Evolutionary conservation across 2,888 invertebrate species (phyloP), one percentile per base, ranked within the genome.

Genomic region (Xanthostigma xanthostigma): DNA sequence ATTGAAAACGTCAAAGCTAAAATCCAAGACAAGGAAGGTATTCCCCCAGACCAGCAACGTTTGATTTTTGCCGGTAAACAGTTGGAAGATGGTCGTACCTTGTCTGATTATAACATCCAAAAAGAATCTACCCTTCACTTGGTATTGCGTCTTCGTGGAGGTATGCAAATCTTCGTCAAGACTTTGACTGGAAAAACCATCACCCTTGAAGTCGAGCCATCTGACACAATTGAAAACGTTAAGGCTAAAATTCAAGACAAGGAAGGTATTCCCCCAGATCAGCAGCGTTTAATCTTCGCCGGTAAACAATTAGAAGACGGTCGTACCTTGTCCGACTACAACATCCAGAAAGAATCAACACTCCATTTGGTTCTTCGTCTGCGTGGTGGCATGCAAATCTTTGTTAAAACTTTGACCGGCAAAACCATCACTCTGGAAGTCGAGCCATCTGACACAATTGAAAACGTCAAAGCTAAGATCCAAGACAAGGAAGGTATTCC

Each of bases 391-490:
- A 64, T 64, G 64, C 78, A 79, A 64, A 79, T 79, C 56, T 76
- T 69, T 36, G 62, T 61, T 3, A 63, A 60, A 51, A 66, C 64
- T 11, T 54, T 63, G 53, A 68, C 65, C 11, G 74, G 74, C 14
- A 75, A 75, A 54, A 75, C 74, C 33, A 73, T 73, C 53, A 71
- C 72, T 0, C 55, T 72, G n/a, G 65, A 61, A 56, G 68, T 74
- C 1, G 77, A 79, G 57, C 84, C 91, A 46, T 87, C 88, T 1
- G 91, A 93, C 64, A 87, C 89, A 9, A 92, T 93, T 59, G 92
- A 93, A 71, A 92, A 93, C 79, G 91, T 93, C 13, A 93, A 93
- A 65, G 85, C 87, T 0, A 90, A 90, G 65, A 89, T 90, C 57
- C 88, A 90, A 62, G 88, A 90, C 58, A 91, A 90, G 67, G 90